These are phyloP conservation scores for Thyatira batis DNA, from an alignment of 2,888 invertebrate genomes.

Conservation along the genomic window DNA sequence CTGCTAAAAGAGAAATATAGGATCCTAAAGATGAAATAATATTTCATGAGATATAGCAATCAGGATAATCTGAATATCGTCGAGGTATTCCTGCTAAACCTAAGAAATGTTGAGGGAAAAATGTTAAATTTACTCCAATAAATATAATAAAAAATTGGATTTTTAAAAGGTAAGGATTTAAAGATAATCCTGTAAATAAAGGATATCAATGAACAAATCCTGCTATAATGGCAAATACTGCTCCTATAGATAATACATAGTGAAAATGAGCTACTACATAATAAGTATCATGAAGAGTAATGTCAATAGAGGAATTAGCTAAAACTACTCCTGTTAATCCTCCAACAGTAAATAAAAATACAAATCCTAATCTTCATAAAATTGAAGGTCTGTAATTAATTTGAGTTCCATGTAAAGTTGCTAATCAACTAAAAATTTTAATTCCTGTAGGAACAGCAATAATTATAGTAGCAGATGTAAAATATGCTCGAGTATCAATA, in stretches of 20 bases:
- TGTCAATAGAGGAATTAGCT: conserved; percentile 90
- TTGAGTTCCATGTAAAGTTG: conserved; percentile 85
- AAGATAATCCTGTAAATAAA: conserved; percentile 83
- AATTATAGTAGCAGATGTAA: conserved; percentile 92
- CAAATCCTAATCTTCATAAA: conserved; percentile 88
- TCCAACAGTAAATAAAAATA: conserved; percentile 89
- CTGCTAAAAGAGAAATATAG: conserved; percentile 82
- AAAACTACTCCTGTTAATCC: conserved; percentile 86
- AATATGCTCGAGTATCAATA: conserved; percentile 91
- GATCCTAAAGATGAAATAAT: conserved; percentile 86
- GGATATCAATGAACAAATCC: conserved; percentile 89
- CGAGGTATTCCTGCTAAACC: conserved; percentile 84
- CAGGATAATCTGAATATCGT: conserved; percentile 88
- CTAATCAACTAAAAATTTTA: conserved; percentile 91
- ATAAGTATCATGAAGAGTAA: conserved; percentile 90
- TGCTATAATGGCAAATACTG: conserved; percentile 89
- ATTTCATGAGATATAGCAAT: conserved; percentile 86
- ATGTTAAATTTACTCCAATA: conserved; percentile 89
- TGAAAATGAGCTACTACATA: conserved; percentile 93
- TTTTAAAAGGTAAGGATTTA: conserved; percentile 84
- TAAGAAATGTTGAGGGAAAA: conserved; percentile 90
- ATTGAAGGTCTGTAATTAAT: conserved; percentile 82
- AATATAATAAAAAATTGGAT: conserved; percentile 88
- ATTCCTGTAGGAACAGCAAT: conserved; percentile 93
- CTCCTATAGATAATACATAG: conserved; percentile 90